These are phyloP conservation scores for Nycticorax nycticorax DNA, from an alignment of 2,113 vertebrate genomes.

Conservation along the genomic window DNA sequence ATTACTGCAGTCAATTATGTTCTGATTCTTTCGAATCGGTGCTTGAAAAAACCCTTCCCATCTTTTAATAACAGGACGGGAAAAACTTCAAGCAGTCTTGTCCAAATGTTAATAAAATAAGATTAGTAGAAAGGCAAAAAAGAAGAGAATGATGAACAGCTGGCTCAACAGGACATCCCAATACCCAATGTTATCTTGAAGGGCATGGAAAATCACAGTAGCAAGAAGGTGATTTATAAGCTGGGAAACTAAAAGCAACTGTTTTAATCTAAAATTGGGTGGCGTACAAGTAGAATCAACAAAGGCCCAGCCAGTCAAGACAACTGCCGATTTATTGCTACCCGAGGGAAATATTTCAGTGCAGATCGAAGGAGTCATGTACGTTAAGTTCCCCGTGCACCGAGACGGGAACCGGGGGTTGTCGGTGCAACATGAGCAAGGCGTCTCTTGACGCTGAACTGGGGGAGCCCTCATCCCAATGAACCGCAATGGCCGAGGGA, in stretches of 20 bases:
- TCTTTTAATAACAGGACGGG: background rate
- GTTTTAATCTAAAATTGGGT: slow-evolving; percentile 24
- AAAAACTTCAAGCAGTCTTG: slow-evolving; percentile 27
- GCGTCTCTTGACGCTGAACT: background rate
- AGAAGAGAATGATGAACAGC: background rate
- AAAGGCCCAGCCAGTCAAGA: background rate
- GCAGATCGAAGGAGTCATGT: background rate
- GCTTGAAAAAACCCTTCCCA: background rate
- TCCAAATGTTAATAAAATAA: slow-evolving; percentile 39
- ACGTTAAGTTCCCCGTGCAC: background rate
- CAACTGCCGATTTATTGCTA: background rate
- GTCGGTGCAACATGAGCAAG: background rate
- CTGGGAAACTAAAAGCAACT: slow-evolving; percentile 29
- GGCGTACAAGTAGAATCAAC: background rate
- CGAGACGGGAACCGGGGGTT: background rate
- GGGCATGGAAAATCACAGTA: slow-evolving; percentile 39
- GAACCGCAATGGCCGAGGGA: background rate
- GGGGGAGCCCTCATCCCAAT: background rate
- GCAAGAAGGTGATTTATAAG: slow-evolving; percentile 30
- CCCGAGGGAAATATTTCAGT: background rate
- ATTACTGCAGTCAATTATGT: background rate
- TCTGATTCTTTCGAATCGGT: background rate
- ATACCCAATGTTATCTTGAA: background rate
- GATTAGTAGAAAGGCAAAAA: background rate
- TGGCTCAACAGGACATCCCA: slow-evolving; percentile 17